phyloP scores from a whole-genome alignment of 2,113 vertebrate species.

The Eurystomus gularis region DNA sequence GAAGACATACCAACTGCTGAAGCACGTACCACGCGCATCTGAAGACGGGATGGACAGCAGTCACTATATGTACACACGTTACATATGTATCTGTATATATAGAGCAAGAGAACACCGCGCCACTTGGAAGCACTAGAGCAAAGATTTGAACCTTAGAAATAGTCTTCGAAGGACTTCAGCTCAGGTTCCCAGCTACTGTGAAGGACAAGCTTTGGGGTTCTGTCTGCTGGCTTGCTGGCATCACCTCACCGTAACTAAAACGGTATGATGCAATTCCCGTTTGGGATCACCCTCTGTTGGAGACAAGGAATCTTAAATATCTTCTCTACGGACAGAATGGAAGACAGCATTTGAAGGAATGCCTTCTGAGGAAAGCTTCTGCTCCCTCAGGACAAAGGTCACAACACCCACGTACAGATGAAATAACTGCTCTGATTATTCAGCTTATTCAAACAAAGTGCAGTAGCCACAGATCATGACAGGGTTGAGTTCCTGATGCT shows the following conservation, averaged over 20 bases:
- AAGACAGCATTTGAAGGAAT: background rate
- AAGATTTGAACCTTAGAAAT: background rate
- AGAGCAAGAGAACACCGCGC: background rate
- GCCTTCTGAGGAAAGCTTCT: background rate
- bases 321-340: background rate
- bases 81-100: rapidly evolving
- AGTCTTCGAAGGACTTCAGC: background rate
- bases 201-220: background rate
- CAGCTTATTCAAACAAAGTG: background rate
- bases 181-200: background rate
- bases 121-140: background rate
- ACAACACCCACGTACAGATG: background rate
- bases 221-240: background rate
- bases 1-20: background rate
- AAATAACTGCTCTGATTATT: background rate
- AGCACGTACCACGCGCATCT: background rate
- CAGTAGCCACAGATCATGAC: background rate
- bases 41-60: background rate
- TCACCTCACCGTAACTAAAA: background rate
- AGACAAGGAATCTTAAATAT: background rate
- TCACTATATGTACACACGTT: rapidly evolving
- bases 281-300: background rate
- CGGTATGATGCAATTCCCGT: too few species aligned
- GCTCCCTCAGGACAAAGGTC: background rate
- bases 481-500: background rate